Conservation (phyloP, 2,113 vertebrate genomes). For the Xyliphius kryptos region DNA sequence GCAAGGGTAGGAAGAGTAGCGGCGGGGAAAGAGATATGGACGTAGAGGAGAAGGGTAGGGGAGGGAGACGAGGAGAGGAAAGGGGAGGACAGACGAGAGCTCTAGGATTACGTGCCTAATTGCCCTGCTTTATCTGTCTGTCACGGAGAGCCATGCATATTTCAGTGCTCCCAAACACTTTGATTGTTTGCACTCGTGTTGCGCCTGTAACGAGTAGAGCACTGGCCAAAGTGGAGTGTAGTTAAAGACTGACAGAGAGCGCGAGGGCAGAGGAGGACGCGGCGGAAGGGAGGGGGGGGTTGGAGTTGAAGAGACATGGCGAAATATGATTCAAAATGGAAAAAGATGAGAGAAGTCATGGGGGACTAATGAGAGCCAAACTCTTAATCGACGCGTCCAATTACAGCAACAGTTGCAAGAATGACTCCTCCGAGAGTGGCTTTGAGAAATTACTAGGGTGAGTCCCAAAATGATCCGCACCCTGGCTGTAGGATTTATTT, state of each 20-base stretch:
- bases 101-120: constrained; percentile 98
- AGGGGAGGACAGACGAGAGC: constrained; percentile 77
- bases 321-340: no score
- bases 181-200: constrained; percentile 89
- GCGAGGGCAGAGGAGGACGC: constrained; percentile 33
- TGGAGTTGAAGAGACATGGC: no score
- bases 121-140: constrained; percentile 96
- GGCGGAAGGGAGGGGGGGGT: constrained; percentile 7
- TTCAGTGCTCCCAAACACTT: constrained; percentile 98
- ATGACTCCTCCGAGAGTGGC: no score
- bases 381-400: no score
- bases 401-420: no score
- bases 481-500: no score
- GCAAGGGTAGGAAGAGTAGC: constrained; percentile 70
- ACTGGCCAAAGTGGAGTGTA: constrained; percentile 90
- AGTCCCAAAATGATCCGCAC: no score
- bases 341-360: no score
- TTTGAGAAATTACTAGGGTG: no score
- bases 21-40: constrained; percentile 34
- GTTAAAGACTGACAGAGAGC: constrained; percentile 77
- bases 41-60: constrained; percentile 37
- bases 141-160: constrained; percentile 99
- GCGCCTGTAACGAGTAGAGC: constrained; percentile 88
- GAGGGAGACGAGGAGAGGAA: constrained; percentile 74
- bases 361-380: no score